Conservation (phyloP, 2,113 vertebrate genomes). For the Osmerus eperlanus region DNA sequence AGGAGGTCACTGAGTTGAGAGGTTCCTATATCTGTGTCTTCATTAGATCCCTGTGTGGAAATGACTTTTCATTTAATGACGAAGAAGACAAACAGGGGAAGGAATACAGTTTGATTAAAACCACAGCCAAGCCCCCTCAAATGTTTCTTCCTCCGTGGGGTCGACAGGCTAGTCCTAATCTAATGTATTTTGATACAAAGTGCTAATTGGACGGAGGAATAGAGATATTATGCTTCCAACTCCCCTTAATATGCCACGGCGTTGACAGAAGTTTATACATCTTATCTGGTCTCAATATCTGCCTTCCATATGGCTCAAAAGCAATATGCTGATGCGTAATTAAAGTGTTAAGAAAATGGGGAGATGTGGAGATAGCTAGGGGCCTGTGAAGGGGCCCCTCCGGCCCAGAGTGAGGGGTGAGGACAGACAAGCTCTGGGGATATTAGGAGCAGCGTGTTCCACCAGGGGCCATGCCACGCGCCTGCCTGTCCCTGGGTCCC, state of each 20-base stretch:
- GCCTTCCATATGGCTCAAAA: conserved; percentile 67
- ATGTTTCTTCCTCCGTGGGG: conserved; percentile 1
- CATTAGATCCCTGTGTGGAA: conserved; percentile 50
- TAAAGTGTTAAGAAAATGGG: conserved; percentile 74
- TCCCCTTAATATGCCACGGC: conserved; percentile 70
- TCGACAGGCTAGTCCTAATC: conserved; percentile 55
- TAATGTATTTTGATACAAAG: conserved; percentile 70
- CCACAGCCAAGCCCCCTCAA: conserved; percentile 34
- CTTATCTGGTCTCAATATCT: conserved; percentile 78
- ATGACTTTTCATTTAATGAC: conserved; percentile 61
- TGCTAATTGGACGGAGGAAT: conserved; percentile 69
- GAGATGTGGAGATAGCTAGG: conserved; percentile 73
- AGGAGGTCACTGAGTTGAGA: conserved; percentile 21
- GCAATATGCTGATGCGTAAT: conserved; percentile 75
- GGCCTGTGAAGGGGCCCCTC: conserved; percentile 55
- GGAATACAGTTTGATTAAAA: conserved; percentile 62
- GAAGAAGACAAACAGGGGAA: conserved; percentile 76
- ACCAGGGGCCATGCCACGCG: conserved; percentile 44
- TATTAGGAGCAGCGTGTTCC: conserved; percentile 63
- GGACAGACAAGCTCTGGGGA: conserved; percentile 70
- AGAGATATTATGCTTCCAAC: conserved; percentile 68
- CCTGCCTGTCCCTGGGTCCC: conserved; percentile 43
- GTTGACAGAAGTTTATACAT: conserved; percentile 79
- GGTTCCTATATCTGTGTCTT: conserved; percentile 45
- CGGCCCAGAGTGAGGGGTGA: conserved; percentile 74